phyloP scores from a whole-genome alignment of 2,113 vertebrate genomes.

The Sebastes schlegelii region DNA sequence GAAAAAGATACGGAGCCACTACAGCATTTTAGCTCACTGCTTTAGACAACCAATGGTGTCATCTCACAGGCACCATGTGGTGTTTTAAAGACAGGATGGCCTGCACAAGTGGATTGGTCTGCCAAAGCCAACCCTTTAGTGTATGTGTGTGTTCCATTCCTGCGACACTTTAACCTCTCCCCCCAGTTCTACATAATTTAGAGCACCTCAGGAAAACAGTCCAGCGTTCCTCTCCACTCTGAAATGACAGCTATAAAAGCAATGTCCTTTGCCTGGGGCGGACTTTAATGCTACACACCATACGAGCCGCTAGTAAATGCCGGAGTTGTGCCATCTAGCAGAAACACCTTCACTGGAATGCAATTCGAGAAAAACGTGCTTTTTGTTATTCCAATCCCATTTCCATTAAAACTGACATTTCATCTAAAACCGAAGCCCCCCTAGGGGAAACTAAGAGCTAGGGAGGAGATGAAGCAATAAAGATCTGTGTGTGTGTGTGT shows the following conservation, averaged over 20 bases:
- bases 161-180: slow-evolving; percentile 44
- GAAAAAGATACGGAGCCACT: slow-evolving; percentile 9
- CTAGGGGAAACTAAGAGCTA: slow-evolving; percentile 81
- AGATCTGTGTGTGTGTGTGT: slow-evolving; percentile 47
- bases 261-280: slow-evolving; percentile 66
- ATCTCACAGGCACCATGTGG: background rate
- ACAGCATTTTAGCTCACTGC: slow-evolving; percentile 17
- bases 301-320: slow-evolving; percentile 66
- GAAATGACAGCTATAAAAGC: slow-evolving; percentile 72
- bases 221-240: slow-evolving; percentile 43
- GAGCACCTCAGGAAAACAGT: slow-evolving; percentile 41
- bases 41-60: slow-evolving; percentile 3
- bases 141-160: slow-evolving; percentile 11
- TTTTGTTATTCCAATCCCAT: slow-evolving; percentile 87
- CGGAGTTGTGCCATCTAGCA: slow-evolving; percentile 72
- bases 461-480: slow-evolving; percentile 80
- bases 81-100: slow-evolving; percentile 16
- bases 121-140: slow-evolving; percentile 14
- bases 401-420: slow-evolving; percentile 91
- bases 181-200: slow-evolving; percentile 60
- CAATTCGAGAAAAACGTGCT: slow-evolving; percentile 73
- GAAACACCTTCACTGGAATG: slow-evolving; percentile 73
- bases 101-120: background rate
- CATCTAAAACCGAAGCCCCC: slow-evolving; percentile 85
- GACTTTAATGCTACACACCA: slow-evolving; percentile 72